Percentiles rank a stretch among this genome's conserved stretches.
phyloP scores from a whole-genome alignment of 2,888 invertebrate species.

The Acanthoscelides obtectus region DNA sequence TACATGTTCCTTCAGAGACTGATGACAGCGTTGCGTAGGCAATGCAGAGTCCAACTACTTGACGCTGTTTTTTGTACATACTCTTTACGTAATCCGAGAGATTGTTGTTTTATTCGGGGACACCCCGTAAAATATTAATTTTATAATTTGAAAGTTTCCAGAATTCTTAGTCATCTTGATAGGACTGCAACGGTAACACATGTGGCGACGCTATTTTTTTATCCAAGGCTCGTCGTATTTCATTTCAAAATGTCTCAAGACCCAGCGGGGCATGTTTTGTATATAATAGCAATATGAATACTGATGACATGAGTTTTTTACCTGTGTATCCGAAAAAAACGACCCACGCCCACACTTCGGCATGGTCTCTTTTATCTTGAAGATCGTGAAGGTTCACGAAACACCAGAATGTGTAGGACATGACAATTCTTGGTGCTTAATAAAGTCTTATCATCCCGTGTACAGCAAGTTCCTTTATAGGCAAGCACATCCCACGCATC shows the following conservation, averaged over 20 bases:
- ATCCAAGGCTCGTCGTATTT: background rate
- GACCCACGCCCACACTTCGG: background rate
- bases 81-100: no score
- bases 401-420: background rate
- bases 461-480: background rate
- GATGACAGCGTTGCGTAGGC: no score
- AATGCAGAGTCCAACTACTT: no score
- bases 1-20: no score
- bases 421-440: background rate
- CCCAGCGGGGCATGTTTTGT: background rate
- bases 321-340: slow-evolving; percentile 2
- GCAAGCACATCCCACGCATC: background rate
- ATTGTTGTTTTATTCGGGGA: no score
- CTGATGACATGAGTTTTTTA: background rate
- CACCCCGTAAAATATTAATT: background rate
- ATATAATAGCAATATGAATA: background rate
- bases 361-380: background rate
- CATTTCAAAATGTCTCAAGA: background rate
- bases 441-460: background rate
- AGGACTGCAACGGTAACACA: background rate
- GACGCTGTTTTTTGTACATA: no score
- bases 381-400: background rate
- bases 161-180: background rate
- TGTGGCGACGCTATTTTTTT: background rate
- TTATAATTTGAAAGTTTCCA: background rate